Evolutionary conservation across 2,888 invertebrate species (phyloP), one percentile per base, ranked within the genome.

Genomic region (Melinaea menophilus): DNA sequence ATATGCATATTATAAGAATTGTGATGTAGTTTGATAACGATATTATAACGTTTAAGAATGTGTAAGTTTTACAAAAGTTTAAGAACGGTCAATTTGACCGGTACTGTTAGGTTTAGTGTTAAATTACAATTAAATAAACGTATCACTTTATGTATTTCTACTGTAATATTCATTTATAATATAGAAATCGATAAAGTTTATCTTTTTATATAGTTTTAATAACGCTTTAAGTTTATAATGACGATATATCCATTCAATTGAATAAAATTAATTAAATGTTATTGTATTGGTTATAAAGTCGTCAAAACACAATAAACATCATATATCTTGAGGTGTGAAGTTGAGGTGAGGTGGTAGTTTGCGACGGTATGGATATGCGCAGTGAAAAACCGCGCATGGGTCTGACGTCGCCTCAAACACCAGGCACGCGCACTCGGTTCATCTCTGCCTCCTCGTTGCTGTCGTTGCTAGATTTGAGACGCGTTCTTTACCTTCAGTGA

Each of bases 351-450:
- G 64, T 64, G 66, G 65, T 64, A 73, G 77, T 76, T 78, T 77
- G 77, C 74, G 78, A 73, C 41, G 41, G 41, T 41, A 41, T 69
- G 73, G 65, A 73, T 72, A 79, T 9, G 80, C 77, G 66, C 68
- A 73, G 77, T 79, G 82, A 82, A 82, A 81, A 82, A 81, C 80
- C 81, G 85, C 85, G 85, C 86, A 85, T 72, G 80, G 76, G 73
- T 65, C 77, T 82, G 86, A 86, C 80, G 85, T 84, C 76, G 80
- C 69, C 77, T 81, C 81, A 80, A 76, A 79, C 80, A 79, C 78
- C 69, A 73, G 69, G 66, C 76, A 73, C 68, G 76, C 83, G 85
- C 85, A 81, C 79, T 81, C 77, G 77, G 77, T 51, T 31, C 31
- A n/a, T 51, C 51, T 51, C 74, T 72, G 71, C 79, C 77, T 77